phyloP scores from a whole-genome alignment of 2,797 vertebrate species.

The Oryzias dopingdopingensis region DNA sequence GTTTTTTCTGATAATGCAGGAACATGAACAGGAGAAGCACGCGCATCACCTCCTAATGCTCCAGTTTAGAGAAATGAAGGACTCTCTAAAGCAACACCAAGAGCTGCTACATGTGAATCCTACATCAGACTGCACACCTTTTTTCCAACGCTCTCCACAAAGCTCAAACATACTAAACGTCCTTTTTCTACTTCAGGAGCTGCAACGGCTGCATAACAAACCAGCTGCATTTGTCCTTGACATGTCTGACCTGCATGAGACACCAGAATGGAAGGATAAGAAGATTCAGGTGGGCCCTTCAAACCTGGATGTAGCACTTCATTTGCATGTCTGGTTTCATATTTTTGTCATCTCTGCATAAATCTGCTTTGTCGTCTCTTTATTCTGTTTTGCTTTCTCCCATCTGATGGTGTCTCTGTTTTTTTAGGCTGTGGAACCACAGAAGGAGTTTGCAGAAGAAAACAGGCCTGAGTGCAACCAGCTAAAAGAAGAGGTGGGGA shows the following conservation, averaged over 20 bases:
- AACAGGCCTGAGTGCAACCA: conserved; percentile 91
- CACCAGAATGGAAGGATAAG: conserved; percentile 99
- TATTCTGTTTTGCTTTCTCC: conserved; percentile 19
- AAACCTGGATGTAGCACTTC: too few relatives aligned
- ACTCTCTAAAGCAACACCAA: conserved; percentile 89
- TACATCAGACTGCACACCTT: neutral
- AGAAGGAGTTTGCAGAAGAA: conserved; percentile 96
- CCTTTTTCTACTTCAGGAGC: conserved; percentile 79
- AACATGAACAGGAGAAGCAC: conserved; percentile 88
- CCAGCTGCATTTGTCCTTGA: conserved; percentile 88
- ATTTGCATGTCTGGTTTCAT: too few relatives aligned
- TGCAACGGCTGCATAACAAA: conserved; percentile 90
- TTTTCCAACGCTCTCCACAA: conserved; percentile 10
- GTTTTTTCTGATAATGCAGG: conserved; percentile 68
- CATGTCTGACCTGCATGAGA: conserved; percentile 94
- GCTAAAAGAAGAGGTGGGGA: conserved; percentile 91
- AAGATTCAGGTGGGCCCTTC: conserved; percentile 89
- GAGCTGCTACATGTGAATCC: conserved; percentile 89
- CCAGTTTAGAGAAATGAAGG: conserved; percentile 88
- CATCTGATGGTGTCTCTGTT: conserved; percentile 1
- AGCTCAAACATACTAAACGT: conserved; percentile 8
- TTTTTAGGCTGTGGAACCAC: conserved; percentile 94
- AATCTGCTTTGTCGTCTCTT: conserved; percentile 10
- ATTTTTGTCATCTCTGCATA: conserved; percentile 17
- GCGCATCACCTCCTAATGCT: conserved; percentile 86